Percentiles rank a stretch among this genome's conserved stretches.
phyloP scores from a whole-genome alignment of 2,797 vertebrate species.

The Spea hammondii region DNA sequence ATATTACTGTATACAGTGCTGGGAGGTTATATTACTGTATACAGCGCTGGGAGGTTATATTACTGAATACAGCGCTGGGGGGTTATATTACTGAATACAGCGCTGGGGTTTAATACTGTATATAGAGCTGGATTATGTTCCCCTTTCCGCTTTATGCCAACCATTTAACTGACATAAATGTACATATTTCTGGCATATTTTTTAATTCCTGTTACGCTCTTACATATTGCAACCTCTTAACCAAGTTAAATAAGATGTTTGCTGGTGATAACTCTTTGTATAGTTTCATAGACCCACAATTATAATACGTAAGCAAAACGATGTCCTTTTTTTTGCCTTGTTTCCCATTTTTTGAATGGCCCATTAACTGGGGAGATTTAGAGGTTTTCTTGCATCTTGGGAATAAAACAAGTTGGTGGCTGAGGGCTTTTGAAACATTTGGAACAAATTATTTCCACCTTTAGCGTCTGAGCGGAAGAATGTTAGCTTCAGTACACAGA shows the following conservation, averaged over 20 bases:
- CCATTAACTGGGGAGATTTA: constrained; percentile 63
- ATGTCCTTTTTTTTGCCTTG: constrained; percentile 52
- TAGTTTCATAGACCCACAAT: constrained; percentile 60
- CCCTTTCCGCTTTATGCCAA: neutral
- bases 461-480: constrained; percentile 77
- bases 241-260: constrained; percentile 67
- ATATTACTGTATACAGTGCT: no score
- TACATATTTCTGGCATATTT: constrained; percentile 58
- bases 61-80: no score
- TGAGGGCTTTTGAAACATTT: constrained; percentile 75
- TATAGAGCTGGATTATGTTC: no score
- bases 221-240: constrained; percentile 55
- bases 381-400: constrained; percentile 69
- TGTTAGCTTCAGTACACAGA: constrained; percentile 69
- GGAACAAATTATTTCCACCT: constrained; percentile 77
- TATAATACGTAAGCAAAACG: constrained; percentile 63
- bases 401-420: constrained; percentile 71
- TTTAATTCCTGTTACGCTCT: constrained; percentile 59
- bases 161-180: constrained; percentile 56
- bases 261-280: constrained; percentile 57
- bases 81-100: no score
- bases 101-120: no score
- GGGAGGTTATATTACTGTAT: no score
- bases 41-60: no score
- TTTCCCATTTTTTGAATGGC: constrained; percentile 32